Evolutionary conservation across 2,888 invertebrate genomes (phyloP), one percentile per base, ranked within the genome.

Genomic region (Melangyna quadrimaculata): DNA sequence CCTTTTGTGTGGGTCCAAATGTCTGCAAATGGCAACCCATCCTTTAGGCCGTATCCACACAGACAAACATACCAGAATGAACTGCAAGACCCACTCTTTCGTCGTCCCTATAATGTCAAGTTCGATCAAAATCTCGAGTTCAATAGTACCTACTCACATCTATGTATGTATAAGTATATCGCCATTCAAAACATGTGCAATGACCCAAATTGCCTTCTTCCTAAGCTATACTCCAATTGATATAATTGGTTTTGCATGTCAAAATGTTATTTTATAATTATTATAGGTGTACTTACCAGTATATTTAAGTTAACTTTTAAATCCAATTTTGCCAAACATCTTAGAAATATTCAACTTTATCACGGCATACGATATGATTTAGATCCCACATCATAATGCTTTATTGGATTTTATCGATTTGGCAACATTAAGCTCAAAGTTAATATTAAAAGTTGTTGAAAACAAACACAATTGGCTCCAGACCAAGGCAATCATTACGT

Each of bases 401-500:
- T 51, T 45, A 53, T 53, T 29, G 35, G 24, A 19, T 57, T 27
- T 48, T 59, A 83, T 79, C 17, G 74, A 71, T 71, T 75, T 63
- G 32, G 37, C 43, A 78, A 79, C 53, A 84, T 65, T 79, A 72
- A 61, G 45, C 65, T 51, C 35, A 71, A 65, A 59, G 37, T 32
- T 55, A 78, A 53, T 8, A 48, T 55, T 45, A 71, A 72, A 14
- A 51, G 37, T 24, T 71, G 57, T 19, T 51, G 40, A 69, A 77
- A 84, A 61, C 57, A 63, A 73, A 73, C 77, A 86, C 67, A 84
- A 84, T 75, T 72, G 12, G 14, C 14, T 45, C 45, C 19, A 65
- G 29, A 32, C 57, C 55, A 70, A 73, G 61, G 70, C 86, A 86
- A 86, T 80, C 80, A 77, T 81, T 81, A 65, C 45, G 37, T 70